Percentiles rank a stretch among this genome's conserved stretches.
phyloP scores from a whole-genome alignment of 2,797 vertebrate genomes.

The Alexandromys oeconomus region DNA sequence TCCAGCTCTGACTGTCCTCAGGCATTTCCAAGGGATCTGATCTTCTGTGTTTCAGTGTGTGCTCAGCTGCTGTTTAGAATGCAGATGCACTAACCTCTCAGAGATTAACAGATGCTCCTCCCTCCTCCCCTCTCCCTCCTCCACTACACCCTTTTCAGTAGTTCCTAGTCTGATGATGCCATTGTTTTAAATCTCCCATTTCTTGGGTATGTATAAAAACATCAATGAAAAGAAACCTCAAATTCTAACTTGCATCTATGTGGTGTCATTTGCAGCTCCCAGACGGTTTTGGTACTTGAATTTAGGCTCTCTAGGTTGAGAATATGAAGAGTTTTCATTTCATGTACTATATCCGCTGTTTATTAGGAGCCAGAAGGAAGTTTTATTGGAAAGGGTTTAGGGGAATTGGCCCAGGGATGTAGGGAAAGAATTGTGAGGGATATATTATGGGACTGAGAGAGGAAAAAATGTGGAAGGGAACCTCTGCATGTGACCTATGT shows the following conservation, averaged over 20 bases:
- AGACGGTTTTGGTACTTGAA: background rate
- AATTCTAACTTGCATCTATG: background rate
- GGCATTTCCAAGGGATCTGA: conserved; percentile 51
- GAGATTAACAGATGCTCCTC: background rate
- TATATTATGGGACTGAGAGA: background rate
- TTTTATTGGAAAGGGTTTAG: conserved; percentile 36
- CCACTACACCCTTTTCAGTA: background rate
- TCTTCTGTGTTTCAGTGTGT: conserved; percentile 36
- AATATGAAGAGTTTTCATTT: conserved; percentile 41
- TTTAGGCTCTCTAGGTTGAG: conserved; percentile 36
- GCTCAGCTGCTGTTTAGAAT: conserved; percentile 54
- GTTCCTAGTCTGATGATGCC: background rate
- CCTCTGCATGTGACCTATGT: background rate
- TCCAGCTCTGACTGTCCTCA: background rate
- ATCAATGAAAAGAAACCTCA: background rate
- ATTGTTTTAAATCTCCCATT: conserved; percentile 13
- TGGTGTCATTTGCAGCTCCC: background rate
- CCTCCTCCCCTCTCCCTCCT: background rate
- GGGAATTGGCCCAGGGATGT: background rate
- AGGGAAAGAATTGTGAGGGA: background rate
- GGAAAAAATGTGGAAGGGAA: conserved; percentile 11
- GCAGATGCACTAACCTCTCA: background rate
- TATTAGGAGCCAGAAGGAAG: background rate
- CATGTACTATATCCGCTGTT: background rate
- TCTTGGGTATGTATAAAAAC: background rate